Evolutionary conservation across 2,797 vertebrate genomes (phyloP), one percentile per base, ranked within the genome.

Genomic region (Lycodopsis pacificus): DNA sequence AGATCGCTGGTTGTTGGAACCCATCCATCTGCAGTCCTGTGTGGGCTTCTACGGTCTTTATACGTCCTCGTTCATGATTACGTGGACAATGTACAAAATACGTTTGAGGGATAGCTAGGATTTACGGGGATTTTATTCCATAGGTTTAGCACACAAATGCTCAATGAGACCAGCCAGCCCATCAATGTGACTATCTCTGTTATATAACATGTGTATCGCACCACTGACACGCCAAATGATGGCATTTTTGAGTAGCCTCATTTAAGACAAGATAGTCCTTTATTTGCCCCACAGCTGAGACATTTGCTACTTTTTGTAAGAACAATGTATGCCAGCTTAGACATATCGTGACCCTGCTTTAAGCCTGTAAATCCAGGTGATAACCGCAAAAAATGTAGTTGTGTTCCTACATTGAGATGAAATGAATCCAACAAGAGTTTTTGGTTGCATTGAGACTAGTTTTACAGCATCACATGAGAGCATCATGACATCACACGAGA

Each of bases 401-500:
- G 22, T 58, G 38, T 30, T 30, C 20, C 25, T 34, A 14, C 13
- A 61, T 4, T 15, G 44, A 40, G 54, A 54, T 27, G 0, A 30
- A 20, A 13, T 54, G 3, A 27, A 25, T 54, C 25, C 13, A 27
- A 27, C 25, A 27, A 27, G 2, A 25, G 51, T 53, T 22, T 25
- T 14, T 14, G 51, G 51, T 25, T 51, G 22, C 4, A 48, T 19
- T n/a, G 48, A 54, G 53, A 54, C 53, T 14, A 8, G 25, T 56
- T n/a, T 48, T 3, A 74, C 40, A 65, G 71, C 82, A 84, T 84
- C 86, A 84, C 49, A 82, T 32, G 20, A 72, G 13, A 32, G 30
- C 30, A 32, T 66, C 19, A 14, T 77, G 73, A 83, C 82, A 84
- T 84, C 86, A 84, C 49, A 82, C 22, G 22, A 71, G 13, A 77